Percentiles rank a stretch among this genome's conserved stretches.
Conservation (phyloP, 1,140 invertebrate genomes). For the Phymastichus coffea region DNA sequence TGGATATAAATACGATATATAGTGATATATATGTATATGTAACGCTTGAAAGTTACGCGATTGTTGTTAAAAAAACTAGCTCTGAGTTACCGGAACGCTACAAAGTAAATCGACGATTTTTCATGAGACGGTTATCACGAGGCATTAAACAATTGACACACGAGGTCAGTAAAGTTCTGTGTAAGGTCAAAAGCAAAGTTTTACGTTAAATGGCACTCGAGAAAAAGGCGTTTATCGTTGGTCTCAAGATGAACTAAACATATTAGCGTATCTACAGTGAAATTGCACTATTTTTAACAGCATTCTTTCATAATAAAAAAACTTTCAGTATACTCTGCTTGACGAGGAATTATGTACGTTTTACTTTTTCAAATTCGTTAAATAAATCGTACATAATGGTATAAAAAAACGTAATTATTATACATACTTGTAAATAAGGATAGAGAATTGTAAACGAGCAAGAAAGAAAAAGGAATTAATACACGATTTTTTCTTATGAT, state of each 20-base stretch:
- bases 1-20: constrained; percentile 20
- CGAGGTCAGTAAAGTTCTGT: no score
- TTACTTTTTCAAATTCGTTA: not conserved
- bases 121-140: no score
- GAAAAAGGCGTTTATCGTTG: no score
- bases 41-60: constrained; percentile 23
- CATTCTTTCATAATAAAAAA: constrained; percentile 7
- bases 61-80: constrained; percentile 30
- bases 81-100: constrained; percentile 12
- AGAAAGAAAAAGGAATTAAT: not conserved
- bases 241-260: no score
- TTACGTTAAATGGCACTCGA: no score
- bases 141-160: no score
- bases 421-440: constrained; percentile 3
- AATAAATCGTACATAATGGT: not conserved
- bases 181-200: no score
- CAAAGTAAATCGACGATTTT: no score
- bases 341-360: not conserved
- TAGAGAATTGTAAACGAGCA: not conserved
- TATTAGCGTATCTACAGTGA: not conserved
- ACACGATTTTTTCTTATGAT: constrained; percentile 8
- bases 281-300: constrained; percentile 16
- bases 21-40: constrained; percentile 23
- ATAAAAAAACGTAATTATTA: constrained; percentile 11
- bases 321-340: constrained; percentile 2